Evolutionary conservation across 2,797 vertebrate species (phyloP).

Genomic region (Halcyon smyrnensis): DNA sequence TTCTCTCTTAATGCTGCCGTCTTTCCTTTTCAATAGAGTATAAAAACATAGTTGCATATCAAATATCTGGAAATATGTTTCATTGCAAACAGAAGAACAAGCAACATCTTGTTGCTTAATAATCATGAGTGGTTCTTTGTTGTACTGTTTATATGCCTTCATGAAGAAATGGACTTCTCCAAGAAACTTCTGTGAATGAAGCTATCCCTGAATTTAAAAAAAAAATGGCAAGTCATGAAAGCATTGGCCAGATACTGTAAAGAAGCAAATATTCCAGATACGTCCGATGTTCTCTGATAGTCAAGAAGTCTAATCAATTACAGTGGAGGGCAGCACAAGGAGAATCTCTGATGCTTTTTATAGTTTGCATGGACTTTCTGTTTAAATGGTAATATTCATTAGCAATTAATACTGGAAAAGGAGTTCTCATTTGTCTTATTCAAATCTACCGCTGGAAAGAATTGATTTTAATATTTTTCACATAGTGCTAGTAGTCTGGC

Average conservation of each 20-base stretch:
- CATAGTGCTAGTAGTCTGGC: background rate
- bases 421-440: background rate
- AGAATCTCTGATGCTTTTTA: background rate
- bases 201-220: fast-evolving
- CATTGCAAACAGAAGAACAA: background rate
- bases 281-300: background rate
- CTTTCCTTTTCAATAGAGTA: background rate
- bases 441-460: background rate
- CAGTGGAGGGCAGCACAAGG: background rate
- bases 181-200: background rate
- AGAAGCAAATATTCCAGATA: background rate
- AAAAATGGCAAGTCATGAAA: background rate
- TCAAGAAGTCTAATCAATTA: background rate
- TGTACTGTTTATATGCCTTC: background rate
- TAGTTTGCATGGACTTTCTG: background rate
- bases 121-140: background rate
- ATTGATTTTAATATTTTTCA: background rate
- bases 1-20: background rate
- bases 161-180: background rate
- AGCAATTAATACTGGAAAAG: background rate
- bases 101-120: background rate
- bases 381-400: background rate
- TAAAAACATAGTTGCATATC: background rate
- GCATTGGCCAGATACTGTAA: background rate
- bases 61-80: background rate